Evolutionary conservation across 2,797 vertebrate species (phyloP).

Genomic region (Anabacerthia variegaticeps): DNA sequence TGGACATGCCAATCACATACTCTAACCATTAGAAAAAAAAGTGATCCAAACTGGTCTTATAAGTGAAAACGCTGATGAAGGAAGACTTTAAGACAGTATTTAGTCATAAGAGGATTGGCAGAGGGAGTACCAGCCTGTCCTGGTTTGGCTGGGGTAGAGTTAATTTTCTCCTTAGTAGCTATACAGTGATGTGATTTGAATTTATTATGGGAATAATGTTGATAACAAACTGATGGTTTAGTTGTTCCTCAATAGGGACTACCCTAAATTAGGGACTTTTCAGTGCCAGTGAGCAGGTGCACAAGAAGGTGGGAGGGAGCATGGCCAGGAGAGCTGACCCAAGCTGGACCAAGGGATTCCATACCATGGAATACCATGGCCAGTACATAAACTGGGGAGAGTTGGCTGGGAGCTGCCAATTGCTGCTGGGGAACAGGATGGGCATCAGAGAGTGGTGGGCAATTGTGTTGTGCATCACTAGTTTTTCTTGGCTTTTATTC

Average conservation of each 20-base stretch:
- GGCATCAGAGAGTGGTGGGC: not conserved
- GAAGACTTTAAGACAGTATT: not conserved
- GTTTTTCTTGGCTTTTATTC: not conserved
- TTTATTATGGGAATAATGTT: not conserved
- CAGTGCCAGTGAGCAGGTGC: not conserved
- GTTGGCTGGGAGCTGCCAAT: not conserved
- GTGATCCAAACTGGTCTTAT: not conserved
- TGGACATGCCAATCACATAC: not conserved
- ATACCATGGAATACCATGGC: not conserved
- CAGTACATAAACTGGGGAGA: not conserved
- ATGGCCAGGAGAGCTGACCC: not conserved
- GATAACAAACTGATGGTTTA: not conserved
- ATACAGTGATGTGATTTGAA: not conserved
- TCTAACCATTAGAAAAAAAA: not conserved
- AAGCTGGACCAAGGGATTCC: not conserved
- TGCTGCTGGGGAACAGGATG: not conserved
- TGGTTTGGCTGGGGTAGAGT: not conserved
- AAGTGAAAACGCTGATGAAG: not conserved
- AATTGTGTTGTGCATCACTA: not conserved
- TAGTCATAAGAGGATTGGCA: not conserved
- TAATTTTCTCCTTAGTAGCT: not conserved
- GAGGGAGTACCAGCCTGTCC: not conserved
- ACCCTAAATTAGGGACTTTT: not conserved
- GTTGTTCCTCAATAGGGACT: not conserved
- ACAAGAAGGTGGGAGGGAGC: not conserved